Evolutionary conservation across 2,888 invertebrate species (phyloP).

Genomic region (Epirrhoe tristata): DNA sequence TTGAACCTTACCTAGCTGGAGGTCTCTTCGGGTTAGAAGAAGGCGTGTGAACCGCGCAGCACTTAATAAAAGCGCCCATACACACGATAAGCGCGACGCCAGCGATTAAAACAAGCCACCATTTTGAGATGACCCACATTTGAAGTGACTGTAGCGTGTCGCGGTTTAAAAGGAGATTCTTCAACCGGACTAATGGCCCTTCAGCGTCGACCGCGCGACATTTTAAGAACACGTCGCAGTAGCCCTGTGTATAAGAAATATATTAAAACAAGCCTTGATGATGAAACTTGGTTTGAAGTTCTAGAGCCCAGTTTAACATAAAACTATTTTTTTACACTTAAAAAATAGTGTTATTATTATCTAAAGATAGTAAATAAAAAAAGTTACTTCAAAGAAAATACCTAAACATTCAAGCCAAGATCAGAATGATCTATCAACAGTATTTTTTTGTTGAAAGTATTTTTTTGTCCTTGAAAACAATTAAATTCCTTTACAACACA

Average conservation of each 20-base stretch:
- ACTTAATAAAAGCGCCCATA: conserved; percentile 99
- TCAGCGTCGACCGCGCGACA: conserved; percentile 99
- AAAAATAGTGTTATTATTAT: too few species aligned
- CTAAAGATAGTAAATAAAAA: too few species aligned
- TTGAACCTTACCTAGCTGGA: conserved; percentile 89
- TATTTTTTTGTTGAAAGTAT: too few species aligned
- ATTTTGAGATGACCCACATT: conserved; percentile 97
- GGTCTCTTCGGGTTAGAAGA: conserved; percentile 99
- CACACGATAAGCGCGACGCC: conserved; percentile 96
- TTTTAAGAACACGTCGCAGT: conserved; percentile 99
- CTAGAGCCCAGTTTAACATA: too few species aligned
- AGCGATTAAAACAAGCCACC: conserved; percentile 98
- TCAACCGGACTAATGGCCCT: conserved; percentile 97
- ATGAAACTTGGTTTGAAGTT: too few species aligned
- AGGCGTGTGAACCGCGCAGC: conserved; percentile 99
- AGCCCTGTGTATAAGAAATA: conserved; percentile 87
- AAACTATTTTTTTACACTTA: too few species aligned
- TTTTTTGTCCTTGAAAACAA: too few species aligned
- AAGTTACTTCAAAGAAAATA: too few species aligned
- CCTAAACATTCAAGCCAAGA: too few species aligned
- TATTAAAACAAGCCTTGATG: too few species aligned
- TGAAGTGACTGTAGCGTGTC: conserved; percentile 95
- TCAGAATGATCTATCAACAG: too few species aligned
- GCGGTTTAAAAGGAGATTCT: conserved; percentile 97
- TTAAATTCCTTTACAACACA: too few species aligned